These are phyloP conservation scores for Hirtodrosophila confusa DNA, from an alignment of 2,888 invertebrate genomes.

Conservation along the genomic window DNA sequence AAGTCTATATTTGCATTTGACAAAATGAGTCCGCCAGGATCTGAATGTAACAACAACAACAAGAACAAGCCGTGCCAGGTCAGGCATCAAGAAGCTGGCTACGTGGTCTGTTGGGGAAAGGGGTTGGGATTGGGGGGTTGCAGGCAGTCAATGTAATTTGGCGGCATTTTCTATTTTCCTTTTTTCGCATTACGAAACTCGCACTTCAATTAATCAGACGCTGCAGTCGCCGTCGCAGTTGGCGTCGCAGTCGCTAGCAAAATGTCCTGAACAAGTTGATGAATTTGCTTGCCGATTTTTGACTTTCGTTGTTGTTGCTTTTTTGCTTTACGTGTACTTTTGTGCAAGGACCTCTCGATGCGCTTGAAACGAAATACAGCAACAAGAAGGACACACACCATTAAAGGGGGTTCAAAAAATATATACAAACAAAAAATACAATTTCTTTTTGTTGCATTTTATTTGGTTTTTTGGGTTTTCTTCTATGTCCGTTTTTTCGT, in stretches of 20 bases:
- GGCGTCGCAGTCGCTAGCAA: slow-evolving; percentile 8
- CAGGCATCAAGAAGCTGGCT: slow-evolving; percentile 51
- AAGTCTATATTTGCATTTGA: slow-evolving; percentile 78
- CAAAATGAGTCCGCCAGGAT: slow-evolving; percentile 67
- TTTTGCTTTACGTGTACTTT: slow-evolving; percentile 12
- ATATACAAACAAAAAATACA: too few species aligned
- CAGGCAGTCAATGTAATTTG: slow-evolving; percentile 65
- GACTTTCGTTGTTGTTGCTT: slow-evolving; percentile 8
- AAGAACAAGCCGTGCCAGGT: slow-evolving; percentile 40
- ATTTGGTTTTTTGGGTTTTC: slow-evolving; percentile 10
- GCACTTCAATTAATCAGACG: slow-evolving; percentile 79
- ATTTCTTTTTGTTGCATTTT: slow-evolving; percentile 43
- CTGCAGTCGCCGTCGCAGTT: slow-evolving; percentile 39
- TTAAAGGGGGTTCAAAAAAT: too few species aligned
- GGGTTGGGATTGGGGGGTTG: not conserved
- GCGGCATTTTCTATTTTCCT: slow-evolving; percentile 53
- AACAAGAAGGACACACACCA: too few species aligned
- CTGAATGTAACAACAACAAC: slow-evolving; percentile 8
- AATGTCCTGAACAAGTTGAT: slow-evolving; percentile 5
- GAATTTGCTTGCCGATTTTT: slow-evolving; percentile 13
- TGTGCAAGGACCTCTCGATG: too few species aligned
- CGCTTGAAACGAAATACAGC: too few species aligned
- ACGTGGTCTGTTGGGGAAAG: slow-evolving; percentile 5
- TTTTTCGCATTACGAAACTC: slow-evolving; percentile 57
- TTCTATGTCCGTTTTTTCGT: slow-evolving; percentile 19